phyloP scores from a whole-genome alignment of 2,113 vertebrate genomes.

The Phaethornis superciliosus region DNA sequence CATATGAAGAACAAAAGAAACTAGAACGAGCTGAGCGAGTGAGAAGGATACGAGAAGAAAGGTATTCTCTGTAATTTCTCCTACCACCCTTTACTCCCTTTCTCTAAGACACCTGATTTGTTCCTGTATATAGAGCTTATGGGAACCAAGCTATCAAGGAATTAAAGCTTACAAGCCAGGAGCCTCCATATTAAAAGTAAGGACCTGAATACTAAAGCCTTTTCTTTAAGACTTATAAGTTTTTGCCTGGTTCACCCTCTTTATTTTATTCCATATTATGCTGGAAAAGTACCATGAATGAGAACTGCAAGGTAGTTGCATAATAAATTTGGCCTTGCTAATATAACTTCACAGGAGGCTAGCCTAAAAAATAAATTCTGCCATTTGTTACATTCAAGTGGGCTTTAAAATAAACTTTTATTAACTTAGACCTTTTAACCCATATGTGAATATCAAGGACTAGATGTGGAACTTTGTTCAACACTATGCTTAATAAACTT shows the following conservation, averaged over 20 bases:
- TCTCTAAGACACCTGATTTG: background rate
- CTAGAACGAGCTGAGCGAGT: slow-evolving; percentile 89
- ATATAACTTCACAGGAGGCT: background rate
- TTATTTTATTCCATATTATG: background rate
- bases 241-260: background rate
- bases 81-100: background rate
- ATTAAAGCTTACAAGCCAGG: background rate
- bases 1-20: slow-evolving; percentile 89
- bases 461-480: background rate
- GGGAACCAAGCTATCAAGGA: background rate
- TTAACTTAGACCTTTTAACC: background rate
- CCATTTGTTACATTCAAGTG: background rate
- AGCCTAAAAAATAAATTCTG: background rate
- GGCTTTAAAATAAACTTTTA: background rate
- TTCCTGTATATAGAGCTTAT: background rate
- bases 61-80: slow-evolving; percentile 74
- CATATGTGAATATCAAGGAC: background rate
- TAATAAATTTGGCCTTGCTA: background rate
- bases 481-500: background rate
- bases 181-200: background rate
- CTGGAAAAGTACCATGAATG: background rate
- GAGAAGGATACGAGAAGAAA: slow-evolving; percentile 85
- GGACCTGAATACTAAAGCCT: background rate
- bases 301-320: background rate
- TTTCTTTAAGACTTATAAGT: background rate